A percentile compares a stretch with the other conserved stretches of the same genome.
Evolutionary conservation across 35 echinoderm and acorn worm genomes (phyloP).

Genomic region (Apostichopus parvimensis): DNA sequence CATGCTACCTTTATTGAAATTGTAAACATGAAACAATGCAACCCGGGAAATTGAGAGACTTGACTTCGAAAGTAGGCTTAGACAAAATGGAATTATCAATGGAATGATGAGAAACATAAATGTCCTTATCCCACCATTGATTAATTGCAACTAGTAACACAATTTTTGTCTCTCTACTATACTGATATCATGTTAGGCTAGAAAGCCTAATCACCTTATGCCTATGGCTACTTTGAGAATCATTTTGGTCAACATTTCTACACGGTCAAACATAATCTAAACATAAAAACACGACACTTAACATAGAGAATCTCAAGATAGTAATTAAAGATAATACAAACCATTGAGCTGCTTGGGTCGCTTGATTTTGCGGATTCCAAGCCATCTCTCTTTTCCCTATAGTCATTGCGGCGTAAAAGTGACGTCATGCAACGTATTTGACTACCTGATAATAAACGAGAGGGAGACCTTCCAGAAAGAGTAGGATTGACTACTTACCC

Average conservation of each 20-base stretch:
- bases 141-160: no score
- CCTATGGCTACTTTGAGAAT: background rate
- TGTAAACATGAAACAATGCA: no score
- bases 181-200: no score
- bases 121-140: no score
- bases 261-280: background rate
- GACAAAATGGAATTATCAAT: no score
- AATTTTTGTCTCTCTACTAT: no score
- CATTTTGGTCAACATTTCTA: background rate
- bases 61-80: no score
- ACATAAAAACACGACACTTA: background rate
- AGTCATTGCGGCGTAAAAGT: background rate
- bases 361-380: constrained; percentile 52
- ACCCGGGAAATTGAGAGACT: no score
- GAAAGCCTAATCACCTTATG: no score
- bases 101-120: no score
- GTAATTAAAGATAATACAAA: background rate
- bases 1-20: no score
- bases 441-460: background rate
- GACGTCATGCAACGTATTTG: background rate
- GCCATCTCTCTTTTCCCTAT: constrained; percentile 29
- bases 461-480: background rate
- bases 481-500: no score
- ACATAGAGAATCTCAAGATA: background rate
- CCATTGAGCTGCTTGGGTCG: constrained; percentile 39